Evolutionary conservation across 2,888 invertebrate genomes (phyloP), one percentile per base, ranked within the genome.

Genomic region (Antitype chi): DNA sequence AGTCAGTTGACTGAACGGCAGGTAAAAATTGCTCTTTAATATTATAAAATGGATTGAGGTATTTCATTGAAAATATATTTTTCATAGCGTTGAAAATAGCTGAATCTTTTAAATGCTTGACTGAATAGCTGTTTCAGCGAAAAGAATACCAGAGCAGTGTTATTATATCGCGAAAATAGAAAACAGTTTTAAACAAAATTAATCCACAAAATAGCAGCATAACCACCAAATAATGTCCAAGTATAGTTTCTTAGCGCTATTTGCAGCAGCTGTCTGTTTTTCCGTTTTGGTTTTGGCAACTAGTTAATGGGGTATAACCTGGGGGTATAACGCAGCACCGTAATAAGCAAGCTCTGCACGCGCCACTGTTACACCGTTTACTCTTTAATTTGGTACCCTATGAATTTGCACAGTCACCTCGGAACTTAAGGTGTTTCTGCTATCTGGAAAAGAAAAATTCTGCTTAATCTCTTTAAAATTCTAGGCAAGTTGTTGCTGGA

Each of bases 311-410:
- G 38, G 66, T 74, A 79, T 38, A 13, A 53, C 53, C 74, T 55
- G 73, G 15, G 66, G 67, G 47, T 81, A 84, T 77, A 83, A 74
- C 73, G 67, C 74, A 63, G 78, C 71, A 49, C 72, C 69, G 76
- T 80, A 80, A 85, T 81, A 85, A 83, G 83, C 74, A 81, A 80
- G 76, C 74, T 75, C 69, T 76, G 71, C 84, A 82, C 82, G 76
- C 74, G 77, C 70, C 82, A 66, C 77, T 68, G 70, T 80, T 72
- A 75, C 78, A 60, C 62, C 71, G 74, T 80, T 87, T 78, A 76
- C 71, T 85, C 71, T 76, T 80, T 87, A 74, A 81, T 87, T 86
- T 76, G 78, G 82, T 82, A 52, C 43, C 74, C 74, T 74, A 78
- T 77, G 71, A 75, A 82, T 80, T 78, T 79, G 75, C 80, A 77